Percentiles rank a stretch among this genome's conserved stretches.
Evolutionary conservation across 2,113 vertebrate genomes (phyloP).

Genomic region (Erinaceus europaeus): DNA sequence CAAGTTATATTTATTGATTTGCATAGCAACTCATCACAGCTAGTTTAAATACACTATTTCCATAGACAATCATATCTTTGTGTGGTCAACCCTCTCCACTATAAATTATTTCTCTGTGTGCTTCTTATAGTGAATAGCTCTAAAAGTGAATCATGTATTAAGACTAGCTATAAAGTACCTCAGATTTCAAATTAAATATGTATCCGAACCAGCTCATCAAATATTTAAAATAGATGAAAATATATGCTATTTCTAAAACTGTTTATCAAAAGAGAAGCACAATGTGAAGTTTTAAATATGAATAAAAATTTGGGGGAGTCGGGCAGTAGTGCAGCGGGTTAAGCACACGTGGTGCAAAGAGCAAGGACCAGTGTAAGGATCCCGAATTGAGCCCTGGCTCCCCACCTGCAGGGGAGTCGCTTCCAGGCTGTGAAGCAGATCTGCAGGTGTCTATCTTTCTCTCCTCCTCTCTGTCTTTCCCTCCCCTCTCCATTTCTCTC

Average conservation of each 20-base stretch:
- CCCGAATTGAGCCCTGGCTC: too few species aligned
- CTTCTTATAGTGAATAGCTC: not conserved
- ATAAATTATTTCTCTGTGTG: not conserved
- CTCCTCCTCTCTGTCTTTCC: too few species aligned
- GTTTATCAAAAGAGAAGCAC: not conserved
- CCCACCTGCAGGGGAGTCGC: too few species aligned
- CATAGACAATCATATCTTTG: not conserved
- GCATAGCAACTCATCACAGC: not conserved
- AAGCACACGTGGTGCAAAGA: too few species aligned
- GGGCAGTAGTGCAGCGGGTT: too few species aligned
- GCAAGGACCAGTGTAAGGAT: too few species aligned
- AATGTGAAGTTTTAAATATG: not conserved
- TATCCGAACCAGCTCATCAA: not conserved
- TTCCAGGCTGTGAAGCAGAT: too few species aligned
- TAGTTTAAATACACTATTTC: not conserved
- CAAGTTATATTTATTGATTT: conserved; percentile 2
- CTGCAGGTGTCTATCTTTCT: too few species aligned
- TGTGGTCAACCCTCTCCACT: not conserved
- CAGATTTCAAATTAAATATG: not conserved
- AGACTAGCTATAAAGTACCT: not conserved
- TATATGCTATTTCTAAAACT: conserved; percentile 8
- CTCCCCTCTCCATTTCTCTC: too few species aligned
- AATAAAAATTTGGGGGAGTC: too few species aligned
- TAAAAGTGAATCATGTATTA: not conserved
- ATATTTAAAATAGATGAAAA: conserved; percentile 11